phyloP scores from a whole-genome alignment of 1,140 invertebrate genomes.

The Leguminivora glycinivorella region DNA sequence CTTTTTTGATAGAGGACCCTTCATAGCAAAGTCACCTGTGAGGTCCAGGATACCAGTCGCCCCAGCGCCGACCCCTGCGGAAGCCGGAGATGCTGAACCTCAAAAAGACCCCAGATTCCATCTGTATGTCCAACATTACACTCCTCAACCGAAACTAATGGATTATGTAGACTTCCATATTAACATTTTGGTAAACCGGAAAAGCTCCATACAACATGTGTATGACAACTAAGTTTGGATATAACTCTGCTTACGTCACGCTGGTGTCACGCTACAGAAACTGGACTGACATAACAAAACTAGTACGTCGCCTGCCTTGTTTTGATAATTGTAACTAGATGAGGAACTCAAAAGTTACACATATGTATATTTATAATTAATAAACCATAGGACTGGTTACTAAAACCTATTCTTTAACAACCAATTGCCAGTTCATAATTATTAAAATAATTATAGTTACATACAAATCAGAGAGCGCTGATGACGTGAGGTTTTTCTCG shows the following conservation, averaged over 20 bases:
- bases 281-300: no score
- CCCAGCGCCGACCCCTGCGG: conserved; percentile 42
- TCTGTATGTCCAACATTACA: conserved; percentile 67
- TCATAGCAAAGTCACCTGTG: conserved; percentile 40
- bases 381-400: no score
- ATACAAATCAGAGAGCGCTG: no score
- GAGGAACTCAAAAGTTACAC: no score
- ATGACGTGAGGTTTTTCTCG: no score
- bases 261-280: no score
- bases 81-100: conserved; percentile 34
- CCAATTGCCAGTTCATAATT: no score
- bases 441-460: no score
- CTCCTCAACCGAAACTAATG: conserved; percentile 63
- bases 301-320: no score
- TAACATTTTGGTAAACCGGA: conserved; percentile 59
- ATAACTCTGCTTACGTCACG: background rate
- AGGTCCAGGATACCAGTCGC: conserved; percentile 32
- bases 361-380: no score
- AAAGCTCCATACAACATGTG: conserved; percentile 61
- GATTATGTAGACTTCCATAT: conserved; percentile 73
- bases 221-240: conserved; percentile 39
- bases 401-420: no score
- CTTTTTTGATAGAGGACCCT: conserved; percentile 54
- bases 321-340: no score
- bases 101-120: conserved; percentile 63